A percentile compares a stretch with the other conserved stretches of the same genome.
Conservation (phyloP, 2,888 invertebrate species). For the Altica lythri region DNA sequence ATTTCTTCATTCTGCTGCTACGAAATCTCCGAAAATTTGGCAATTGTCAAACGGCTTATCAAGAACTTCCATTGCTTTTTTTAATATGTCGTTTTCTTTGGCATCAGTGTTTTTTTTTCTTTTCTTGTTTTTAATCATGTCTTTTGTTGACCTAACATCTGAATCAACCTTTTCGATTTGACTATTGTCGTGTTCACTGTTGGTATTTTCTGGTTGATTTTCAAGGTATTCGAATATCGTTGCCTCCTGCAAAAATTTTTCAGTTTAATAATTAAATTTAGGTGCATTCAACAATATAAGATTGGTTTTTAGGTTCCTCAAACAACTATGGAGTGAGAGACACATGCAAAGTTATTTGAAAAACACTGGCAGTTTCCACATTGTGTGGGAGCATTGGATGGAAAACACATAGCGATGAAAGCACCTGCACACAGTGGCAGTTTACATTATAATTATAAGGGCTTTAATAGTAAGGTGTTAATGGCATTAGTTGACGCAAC, state of each 20-base stretch:
- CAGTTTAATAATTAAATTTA: constrained; percentile 7
- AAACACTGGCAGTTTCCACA: no score
- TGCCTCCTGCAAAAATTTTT: constrained; percentile 6
- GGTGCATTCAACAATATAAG: constrained; percentile 4
- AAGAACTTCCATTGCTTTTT: constrained; percentile 2
- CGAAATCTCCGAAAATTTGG: constrained; percentile 1
- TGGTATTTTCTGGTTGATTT: neutral
- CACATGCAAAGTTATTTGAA: no score
- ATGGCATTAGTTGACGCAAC: no score
- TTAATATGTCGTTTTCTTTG: neutral
- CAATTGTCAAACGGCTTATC: constrained; percentile 1
- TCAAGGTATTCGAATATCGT: neutral
- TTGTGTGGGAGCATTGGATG: no score
- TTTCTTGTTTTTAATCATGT: neutral
- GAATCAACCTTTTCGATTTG: neutral
- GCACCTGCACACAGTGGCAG: no score
- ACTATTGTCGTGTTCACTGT: constrained; percentile 7
- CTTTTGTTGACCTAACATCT: neutral
- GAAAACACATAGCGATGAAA: no score
- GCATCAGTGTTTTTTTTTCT: neutral
- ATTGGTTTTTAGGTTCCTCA: no score
- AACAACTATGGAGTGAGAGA: no score
- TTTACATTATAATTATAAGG: no score
- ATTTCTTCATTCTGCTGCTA: constrained; percentile 1
- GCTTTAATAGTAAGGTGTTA: no score